Evolutionary conservation across 2,888 invertebrate species (phyloP).

Genomic region (Carcina quercana): DNA sequence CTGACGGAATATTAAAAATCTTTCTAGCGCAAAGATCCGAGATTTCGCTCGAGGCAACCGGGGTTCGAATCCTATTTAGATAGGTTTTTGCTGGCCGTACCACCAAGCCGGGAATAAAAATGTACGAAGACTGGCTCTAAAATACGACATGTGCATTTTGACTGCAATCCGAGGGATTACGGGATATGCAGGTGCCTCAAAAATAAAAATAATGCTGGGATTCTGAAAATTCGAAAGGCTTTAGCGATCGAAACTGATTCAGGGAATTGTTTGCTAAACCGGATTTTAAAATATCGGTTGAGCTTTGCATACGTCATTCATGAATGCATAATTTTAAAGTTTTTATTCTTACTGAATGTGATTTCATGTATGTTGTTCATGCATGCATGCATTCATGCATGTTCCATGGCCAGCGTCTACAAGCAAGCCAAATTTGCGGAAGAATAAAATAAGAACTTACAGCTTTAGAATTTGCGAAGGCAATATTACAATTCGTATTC

Average conservation of each 20-base stretch:
- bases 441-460: no score
- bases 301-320: no score
- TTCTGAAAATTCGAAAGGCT: constrained; percentile 21
- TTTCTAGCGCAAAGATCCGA: constrained; percentile 3
- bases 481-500: no score
- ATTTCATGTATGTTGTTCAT: no score
- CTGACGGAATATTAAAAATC: constrained; percentile 11
- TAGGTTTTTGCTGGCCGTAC: constrained; percentile 20
- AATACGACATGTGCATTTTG: constrained; percentile 39
- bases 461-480: no score
- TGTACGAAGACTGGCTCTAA: constrained; percentile 20
- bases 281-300: constrained; percentile 13
- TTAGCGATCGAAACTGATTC: constrained; percentile 22
- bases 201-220: constrained; percentile 26
- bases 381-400: no score
- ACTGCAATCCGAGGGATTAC: constrained; percentile 33
- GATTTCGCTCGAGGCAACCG: constrained; percentile 6
- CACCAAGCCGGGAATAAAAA: constrained; percentile 24
- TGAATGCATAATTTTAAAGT: no score
- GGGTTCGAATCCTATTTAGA: constrained; percentile 15
- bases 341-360: no score
- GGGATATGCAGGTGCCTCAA: constrained; percentile 24
- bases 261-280: constrained; percentile 12
- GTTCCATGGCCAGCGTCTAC: no score
- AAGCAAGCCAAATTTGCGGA: no score